These are phyloP conservation scores for Cloeon dipterum DNA, from an alignment of 2,888 invertebrate species.

Conservation along the genomic window DNA sequence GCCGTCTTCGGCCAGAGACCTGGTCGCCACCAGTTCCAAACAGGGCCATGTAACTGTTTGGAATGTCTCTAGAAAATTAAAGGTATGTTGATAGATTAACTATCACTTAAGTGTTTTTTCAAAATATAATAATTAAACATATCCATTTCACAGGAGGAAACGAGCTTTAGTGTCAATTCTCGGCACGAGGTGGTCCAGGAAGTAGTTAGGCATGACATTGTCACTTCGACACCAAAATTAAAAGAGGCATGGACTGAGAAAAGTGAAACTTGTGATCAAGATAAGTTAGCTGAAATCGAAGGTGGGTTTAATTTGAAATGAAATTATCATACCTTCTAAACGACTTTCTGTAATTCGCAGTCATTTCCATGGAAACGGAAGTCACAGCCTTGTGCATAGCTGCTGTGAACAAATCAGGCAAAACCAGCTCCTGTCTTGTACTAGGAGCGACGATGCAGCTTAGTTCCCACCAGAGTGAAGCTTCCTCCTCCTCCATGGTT, in stretches of 20 bases:
- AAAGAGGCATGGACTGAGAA: too few species aligned
- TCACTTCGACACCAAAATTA: too few species aligned
- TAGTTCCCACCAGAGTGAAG: slow-evolving; percentile 7
- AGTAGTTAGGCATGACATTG: not conserved
- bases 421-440: slow-evolving; percentile 14
- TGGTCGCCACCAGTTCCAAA: slow-evolving; percentile 24
- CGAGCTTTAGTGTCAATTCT: not conserved
- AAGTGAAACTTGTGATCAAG: too few species aligned
- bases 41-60: slow-evolving; percentile 47
- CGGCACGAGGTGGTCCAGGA: not conserved
- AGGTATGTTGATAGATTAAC: too few species aligned
- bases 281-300: too few species aligned
- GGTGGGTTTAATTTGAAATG: too few species aligned
- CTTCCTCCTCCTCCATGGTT: slow-evolving; percentile 19
- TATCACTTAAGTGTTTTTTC: too few species aligned
- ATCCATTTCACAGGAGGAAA: not conserved
- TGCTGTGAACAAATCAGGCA: not conserved
- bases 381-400: not conserved
- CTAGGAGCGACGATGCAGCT: slow-evolving; percentile 13
- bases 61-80: slow-evolving; percentile 59
- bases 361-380: not conserved
- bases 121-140: too few species aligned
- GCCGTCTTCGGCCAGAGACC: slow-evolving; percentile 23
- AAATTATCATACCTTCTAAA: too few species aligned
- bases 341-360: not conserved